These are phyloP conservation scores for Neolamprologus hecqui DNA, from an alignment of 2,113 vertebrate species.

Conservation along the genomic window DNA sequence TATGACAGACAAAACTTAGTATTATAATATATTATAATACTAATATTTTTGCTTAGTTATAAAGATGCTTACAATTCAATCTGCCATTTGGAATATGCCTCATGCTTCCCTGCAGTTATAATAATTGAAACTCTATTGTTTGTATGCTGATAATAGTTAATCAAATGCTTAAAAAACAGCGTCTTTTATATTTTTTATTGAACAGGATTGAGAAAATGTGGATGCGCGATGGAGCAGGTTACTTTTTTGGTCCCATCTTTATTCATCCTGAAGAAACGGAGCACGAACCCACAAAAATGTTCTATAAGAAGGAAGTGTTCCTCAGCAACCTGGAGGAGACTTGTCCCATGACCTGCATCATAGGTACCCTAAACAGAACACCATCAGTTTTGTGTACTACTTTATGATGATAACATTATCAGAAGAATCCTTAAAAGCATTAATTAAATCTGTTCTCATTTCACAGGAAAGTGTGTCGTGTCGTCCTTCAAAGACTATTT, in stretches of 20 bases:
- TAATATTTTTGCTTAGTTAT: not conserved
- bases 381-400: not conserved
- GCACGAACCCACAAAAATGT: slow-evolving; percentile 99
- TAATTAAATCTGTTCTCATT: not conserved
- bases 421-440: not conserved
- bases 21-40: not conserved
- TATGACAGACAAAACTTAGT: not conserved
- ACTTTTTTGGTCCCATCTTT: slow-evolving; percentile 97
- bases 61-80: not conserved
- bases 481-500: slow-evolving; percentile 97
- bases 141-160: not conserved
- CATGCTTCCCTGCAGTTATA: not conserved
- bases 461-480: slow-evolving; percentile 90
- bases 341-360: slow-evolving; percentile 93
- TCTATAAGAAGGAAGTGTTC: slow-evolving; percentile 99
- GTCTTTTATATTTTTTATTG: not conserved
- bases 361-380: slow-evolving; percentile 70
- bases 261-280: slow-evolving; percentile 98
- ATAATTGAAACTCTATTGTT: not conserved
- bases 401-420: not conserved
- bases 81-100: not conserved
- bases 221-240: slow-evolving; percentile 93
- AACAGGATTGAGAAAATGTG: slow-evolving; percentile 90
- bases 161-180: not conserved
- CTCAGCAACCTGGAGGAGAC: slow-evolving; percentile 95